Evolutionary conservation across 2,888 invertebrate genomes (phyloP).

Genomic region (Hypena proboscidalis): DNA sequence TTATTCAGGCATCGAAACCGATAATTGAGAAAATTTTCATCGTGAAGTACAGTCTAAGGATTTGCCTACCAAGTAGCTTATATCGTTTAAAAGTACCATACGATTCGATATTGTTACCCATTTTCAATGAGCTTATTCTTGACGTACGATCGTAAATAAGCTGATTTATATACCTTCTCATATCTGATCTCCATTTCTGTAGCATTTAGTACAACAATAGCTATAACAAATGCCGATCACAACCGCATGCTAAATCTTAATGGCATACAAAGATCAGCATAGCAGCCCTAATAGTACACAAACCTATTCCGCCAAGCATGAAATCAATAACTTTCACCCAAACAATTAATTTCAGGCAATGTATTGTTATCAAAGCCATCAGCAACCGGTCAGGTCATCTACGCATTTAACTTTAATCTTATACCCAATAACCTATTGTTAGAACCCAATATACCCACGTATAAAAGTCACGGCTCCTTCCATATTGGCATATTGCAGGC

Average conservation of each 20-base stretch:
- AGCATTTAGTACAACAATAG: not conserved
- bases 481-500: constrained; percentile 84
- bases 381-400: constrained; percentile 62
- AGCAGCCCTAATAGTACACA: constrained; percentile 1
- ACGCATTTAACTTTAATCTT: constrained; percentile 68
- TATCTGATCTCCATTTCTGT: too few relatives aligned
- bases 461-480: constrained; percentile 78
- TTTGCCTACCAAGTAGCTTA: too few relatives aligned
- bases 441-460: constrained; percentile 55
- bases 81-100: too few relatives aligned
- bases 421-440: constrained; percentile 76
- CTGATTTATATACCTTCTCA: too few relatives aligned
- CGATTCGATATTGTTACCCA: too few relatives aligned
- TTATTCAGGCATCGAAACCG: too few relatives aligned
- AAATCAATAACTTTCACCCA: constrained; percentile 34
- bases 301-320: constrained; percentile 32
- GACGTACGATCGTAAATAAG: too few relatives aligned
- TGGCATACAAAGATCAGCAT: not conserved
- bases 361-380: constrained; percentile 73
- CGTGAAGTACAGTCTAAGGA: too few relatives aligned
- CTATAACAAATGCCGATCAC: not conserved
- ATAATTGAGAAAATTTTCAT: too few relatives aligned
- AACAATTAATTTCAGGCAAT: constrained; percentile 58
- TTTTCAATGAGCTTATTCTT: too few relatives aligned
- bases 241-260: too few relatives aligned